Evolutionary conservation across 2,888 invertebrate species (phyloP), one percentile per base, ranked within the genome.

Genomic region (Leucozona laternaria): DNA sequence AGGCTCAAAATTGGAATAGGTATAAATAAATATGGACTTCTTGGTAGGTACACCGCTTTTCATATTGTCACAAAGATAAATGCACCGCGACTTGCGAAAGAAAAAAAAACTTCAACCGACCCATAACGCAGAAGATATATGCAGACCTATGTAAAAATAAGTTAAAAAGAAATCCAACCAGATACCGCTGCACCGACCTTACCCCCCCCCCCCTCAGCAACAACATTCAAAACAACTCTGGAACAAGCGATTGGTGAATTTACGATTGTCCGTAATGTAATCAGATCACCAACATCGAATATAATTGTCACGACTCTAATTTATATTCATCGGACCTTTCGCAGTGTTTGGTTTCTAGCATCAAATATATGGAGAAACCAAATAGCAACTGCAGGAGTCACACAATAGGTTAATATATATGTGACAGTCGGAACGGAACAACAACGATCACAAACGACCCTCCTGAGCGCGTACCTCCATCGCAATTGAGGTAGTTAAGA

Each of bases 241-340:
- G 34, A 20, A 66, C 20, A 22, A 76, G 58, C 72, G 50, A 72
- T 80, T 70, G 85, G n/a, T 57, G 62, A 70, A 80, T 85, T 80
- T 80, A 78, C 80, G 70, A 80, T 79, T 84, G 79, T 80, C 77
- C 73, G 50, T 73, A 70, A 58, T 73, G 77, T 78, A 85, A 85
- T 85, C 85, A 85, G 85, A 85, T 85, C 80, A 80, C 77, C 73
- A 78, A 68, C 72, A 77, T 73, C 57, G 70, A 80, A 81, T 78
- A 85, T 85, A 85, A 85, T 80, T 85, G 85, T 85, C 85, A 85
- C 85, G 85, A 85, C 85, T 85, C 80, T 72, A 77, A 80, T 85
- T 60, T 81, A 81, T 85, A 70, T 85, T 72, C 80, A 45, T 68
- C 28, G 79, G 70, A 64, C 70, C 58, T n/a, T 15, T 34, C 10